phyloP scores from a whole-genome alignment of 2,113 vertebrate genomes.

The Hiodon tergisus region DNA sequence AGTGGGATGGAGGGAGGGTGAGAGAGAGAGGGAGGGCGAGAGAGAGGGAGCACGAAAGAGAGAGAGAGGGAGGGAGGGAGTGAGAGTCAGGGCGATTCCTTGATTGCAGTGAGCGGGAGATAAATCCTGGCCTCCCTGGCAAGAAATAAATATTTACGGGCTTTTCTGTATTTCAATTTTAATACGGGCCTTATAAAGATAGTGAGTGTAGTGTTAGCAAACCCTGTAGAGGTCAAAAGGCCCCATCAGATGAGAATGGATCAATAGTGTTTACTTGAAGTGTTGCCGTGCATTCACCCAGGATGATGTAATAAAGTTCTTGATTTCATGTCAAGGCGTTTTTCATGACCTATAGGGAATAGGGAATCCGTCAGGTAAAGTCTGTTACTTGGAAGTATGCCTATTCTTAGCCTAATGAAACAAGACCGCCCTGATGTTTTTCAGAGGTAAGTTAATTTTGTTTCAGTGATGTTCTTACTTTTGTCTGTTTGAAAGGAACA shows the following conservation, averaged over 20 bases:
- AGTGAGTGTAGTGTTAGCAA: neutral
- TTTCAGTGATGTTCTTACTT: slow-evolving; percentile 18
- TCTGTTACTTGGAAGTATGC: too few relatives aligned
- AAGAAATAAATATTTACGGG: slow-evolving; percentile 6
- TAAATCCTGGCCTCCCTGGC: neutral
- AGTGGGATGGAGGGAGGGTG: neutral
- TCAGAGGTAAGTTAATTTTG: neutral
- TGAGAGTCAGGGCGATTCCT: slow-evolving; percentile 6
- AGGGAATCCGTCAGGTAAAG: neutral
- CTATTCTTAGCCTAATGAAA: neutral
- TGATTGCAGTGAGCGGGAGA: slow-evolving; percentile 1
- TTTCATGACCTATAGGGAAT: neutral
- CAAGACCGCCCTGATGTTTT: neutral
- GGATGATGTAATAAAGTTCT: neutral
- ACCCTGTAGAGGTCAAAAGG: neutral
- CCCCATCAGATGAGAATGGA: neutral
- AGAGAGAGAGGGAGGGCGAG: neutral
- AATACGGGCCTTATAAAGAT: neutral
- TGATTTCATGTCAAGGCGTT: neutral
- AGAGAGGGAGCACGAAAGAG: neutral
- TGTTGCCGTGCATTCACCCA: neutral
- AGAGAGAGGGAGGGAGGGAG: neutral
- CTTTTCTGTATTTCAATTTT: neutral
- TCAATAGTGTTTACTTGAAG: slow-evolving; percentile 12
- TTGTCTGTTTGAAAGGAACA: neutral